Percentiles rank a stretch among this genome's conserved stretches.
Evolutionary conservation across 2,797 vertebrate genomes (phyloP).

Genomic region (Pogoniulus pusillus): DNA sequence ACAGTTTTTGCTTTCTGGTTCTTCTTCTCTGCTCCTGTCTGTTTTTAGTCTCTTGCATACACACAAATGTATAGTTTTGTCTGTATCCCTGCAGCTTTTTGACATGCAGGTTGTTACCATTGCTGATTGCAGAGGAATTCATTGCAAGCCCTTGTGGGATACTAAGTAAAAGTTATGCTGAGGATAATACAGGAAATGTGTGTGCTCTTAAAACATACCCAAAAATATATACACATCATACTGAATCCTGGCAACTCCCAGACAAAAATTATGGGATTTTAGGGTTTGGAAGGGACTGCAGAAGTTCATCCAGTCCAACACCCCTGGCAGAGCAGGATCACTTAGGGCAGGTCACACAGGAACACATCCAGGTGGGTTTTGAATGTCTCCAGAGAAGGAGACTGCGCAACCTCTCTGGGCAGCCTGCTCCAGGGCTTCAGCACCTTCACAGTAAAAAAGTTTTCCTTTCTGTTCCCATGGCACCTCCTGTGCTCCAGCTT

Average conservation of each 20-base stretch:
- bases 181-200: background rate
- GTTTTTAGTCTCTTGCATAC: background rate
- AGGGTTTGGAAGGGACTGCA: too few relatives aligned
- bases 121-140: background rate
- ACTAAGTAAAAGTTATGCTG: background rate
- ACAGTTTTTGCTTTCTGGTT: background rate
- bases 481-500: too few relatives aligned
- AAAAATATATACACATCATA: background rate
- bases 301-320: too few relatives aligned
- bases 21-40: background rate
- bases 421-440: too few relatives aligned
- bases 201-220: background rate
- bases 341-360: too few relatives aligned
- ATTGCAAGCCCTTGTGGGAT: background rate
- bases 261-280: background rate
- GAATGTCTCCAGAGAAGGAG: too few relatives aligned
- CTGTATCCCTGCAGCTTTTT: background rate
- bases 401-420: too few relatives aligned
- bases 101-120: background rate
- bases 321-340: too few relatives aligned
- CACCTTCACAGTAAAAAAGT: too few relatives aligned
- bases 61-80: background rate
- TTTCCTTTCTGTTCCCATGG: too few relatives aligned
- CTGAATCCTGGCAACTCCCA: background rate
- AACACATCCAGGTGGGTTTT: too few relatives aligned